These are phyloP conservation scores for Pyrrhosoma nymphula DNA, from an alignment of 2,888 invertebrate species.

Conservation along the genomic window DNA sequence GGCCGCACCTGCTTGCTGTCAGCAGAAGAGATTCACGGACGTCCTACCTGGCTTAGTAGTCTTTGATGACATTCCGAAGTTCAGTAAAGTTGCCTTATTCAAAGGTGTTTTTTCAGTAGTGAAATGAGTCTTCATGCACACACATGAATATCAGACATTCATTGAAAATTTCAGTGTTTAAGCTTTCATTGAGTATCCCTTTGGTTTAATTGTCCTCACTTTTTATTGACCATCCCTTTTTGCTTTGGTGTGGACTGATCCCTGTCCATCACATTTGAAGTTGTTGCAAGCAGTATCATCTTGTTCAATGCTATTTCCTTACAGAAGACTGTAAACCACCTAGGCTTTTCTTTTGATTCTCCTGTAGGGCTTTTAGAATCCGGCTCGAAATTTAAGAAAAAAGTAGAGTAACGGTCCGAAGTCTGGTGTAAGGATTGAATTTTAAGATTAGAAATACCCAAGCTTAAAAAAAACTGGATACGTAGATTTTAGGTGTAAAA, in stretches of 20 bases:
- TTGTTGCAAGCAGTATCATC: slow-evolving; percentile 71
- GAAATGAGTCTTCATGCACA: slow-evolving; percentile 68
- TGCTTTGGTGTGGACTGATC: slow-evolving; percentile 71
- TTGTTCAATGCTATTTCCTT: slow-evolving; percentile 71
- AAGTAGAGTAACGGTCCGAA: slow-evolving; percentile 71
- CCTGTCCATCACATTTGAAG: slow-evolving; percentile 72
- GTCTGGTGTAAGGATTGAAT: slow-evolving; percentile 71
- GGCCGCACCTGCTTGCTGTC: slow-evolving; percentile 60
- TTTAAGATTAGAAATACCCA: slow-evolving; percentile 69
- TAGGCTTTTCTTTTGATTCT: slow-evolving; percentile 71
- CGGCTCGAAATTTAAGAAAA: slow-evolving; percentile 69
- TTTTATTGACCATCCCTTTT: slow-evolving; percentile 64
- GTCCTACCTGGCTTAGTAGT: slow-evolving; percentile 67
- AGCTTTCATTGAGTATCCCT: slow-evolving; percentile 61
- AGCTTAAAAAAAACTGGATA: slow-evolving; percentile 71
- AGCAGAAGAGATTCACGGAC: slow-evolving; percentile 53
- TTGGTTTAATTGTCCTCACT: slow-evolving; percentile 28
- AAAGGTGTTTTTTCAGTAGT: slow-evolving; percentile 70
- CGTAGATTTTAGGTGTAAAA: slow-evolving; percentile 73
- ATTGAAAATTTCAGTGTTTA: slow-evolving; percentile 58
- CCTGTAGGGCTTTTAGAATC: slow-evolving; percentile 68
- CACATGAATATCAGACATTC: slow-evolving; percentile 70
- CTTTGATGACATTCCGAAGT: slow-evolving; percentile 71
- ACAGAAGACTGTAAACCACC: slow-evolving; percentile 71
- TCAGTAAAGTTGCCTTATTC: slow-evolving; percentile 72